These are phyloP conservation scores for Harmothoe impar DNA, from an alignment of 2,888 invertebrate species.

Conservation along the genomic window DNA sequence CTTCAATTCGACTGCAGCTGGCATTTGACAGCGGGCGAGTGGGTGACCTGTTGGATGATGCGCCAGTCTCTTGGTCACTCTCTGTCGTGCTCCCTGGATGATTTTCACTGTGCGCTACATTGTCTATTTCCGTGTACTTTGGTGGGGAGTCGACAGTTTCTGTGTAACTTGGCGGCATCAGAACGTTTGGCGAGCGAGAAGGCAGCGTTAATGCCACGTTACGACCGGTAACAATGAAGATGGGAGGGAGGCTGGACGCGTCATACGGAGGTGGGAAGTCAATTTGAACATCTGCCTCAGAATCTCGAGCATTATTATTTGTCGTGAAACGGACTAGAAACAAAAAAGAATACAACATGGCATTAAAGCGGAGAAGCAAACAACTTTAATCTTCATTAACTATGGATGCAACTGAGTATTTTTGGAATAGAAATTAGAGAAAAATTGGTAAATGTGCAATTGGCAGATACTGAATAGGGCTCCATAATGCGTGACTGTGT, in stretches of 20 bases:
- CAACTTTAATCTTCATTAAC: too few relatives aligned
- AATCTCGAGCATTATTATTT: not conserved
- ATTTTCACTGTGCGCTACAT: not conserved
- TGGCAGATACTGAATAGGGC: too few relatives aligned
- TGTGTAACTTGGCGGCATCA: conserved; percentile 27
- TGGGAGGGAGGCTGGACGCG: not conserved
- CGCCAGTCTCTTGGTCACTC: not conserved
- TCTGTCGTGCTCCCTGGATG: not conserved
- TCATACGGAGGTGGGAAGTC: conserved; percentile 48
- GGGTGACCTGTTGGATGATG: not conserved
- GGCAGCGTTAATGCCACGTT: conserved; percentile 25
- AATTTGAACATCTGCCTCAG: conserved; percentile 1
- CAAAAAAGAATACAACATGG: not conserved
- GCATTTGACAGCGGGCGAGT: not conserved
- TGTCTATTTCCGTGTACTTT: conserved; percentile 41
- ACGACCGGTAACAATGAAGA: conserved; percentile 21
- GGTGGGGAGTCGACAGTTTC: conserved; percentile 3
- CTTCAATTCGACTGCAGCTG: conserved; percentile 30
- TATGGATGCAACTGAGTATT: too few relatives aligned
- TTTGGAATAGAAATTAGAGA: too few relatives aligned
- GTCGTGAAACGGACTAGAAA: conserved; percentile 24
- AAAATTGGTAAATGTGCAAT: too few relatives aligned
- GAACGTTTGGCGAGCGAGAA: not conserved
- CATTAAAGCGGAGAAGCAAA: too few relatives aligned
- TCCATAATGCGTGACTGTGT: too few relatives aligned